Evolutionary conservation across 1,140 invertebrate genomes (phyloP).

Genomic region (Eueides isabella): DNA sequence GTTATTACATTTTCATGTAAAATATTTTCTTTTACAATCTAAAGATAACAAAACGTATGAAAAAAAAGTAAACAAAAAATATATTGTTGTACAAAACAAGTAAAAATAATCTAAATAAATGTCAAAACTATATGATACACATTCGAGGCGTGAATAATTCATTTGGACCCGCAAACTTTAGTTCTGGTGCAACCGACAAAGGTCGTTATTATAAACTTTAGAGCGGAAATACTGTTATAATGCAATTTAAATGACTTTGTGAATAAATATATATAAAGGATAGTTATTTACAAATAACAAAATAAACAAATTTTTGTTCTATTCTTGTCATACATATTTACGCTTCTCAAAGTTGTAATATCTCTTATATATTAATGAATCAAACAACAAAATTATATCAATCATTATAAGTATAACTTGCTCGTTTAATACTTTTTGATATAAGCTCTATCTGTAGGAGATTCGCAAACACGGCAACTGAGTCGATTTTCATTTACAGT

Average conservation of each 20-base stretch:
- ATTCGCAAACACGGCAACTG: slow-evolving; percentile 4
- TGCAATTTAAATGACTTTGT: neutral
- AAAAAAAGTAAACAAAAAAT: neutral
- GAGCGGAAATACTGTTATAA: slow-evolving; percentile 1
- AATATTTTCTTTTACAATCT: neutral
- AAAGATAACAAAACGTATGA: neutral
- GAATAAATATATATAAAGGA: neutral
- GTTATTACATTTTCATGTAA: too few relatives aligned
- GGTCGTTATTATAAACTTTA: slow-evolving; percentile 57
- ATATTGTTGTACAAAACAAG: neutral
- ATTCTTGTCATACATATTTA: too few relatives aligned
- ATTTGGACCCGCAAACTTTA: slow-evolving; percentile 47
- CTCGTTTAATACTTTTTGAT: too few relatives aligned
- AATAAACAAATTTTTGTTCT: neutral
- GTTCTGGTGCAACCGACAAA: slow-evolving; percentile 60
- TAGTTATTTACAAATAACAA: neutral
- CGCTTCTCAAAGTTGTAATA: too few relatives aligned
- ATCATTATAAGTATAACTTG: too few relatives aligned
- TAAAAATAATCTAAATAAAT: neutral
- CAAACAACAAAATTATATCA: too few relatives aligned
- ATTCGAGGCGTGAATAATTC: slow-evolving; percentile 59
- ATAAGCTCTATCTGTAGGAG: neutral
- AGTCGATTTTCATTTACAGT: slow-evolving; percentile 30
- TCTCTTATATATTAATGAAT: too few relatives aligned
- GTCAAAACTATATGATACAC: slow-evolving; percentile 27